Conservation (phyloP, 1,140 invertebrate genomes). For the Gryon sp. region DNA sequence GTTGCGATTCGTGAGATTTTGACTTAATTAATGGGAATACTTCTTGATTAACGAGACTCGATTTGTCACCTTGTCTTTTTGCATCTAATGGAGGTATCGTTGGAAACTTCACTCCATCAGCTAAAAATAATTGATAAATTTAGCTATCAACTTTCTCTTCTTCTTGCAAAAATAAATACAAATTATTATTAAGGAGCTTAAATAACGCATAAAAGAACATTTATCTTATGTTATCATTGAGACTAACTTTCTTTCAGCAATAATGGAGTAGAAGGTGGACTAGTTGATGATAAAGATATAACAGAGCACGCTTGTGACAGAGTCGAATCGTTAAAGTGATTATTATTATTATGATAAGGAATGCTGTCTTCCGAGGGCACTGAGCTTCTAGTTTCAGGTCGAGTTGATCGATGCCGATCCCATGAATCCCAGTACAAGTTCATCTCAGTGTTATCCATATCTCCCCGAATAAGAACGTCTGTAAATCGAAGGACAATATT, state of each 20-base stretch:
- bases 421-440: conserved; percentile 96
- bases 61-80: conserved; percentile 83
- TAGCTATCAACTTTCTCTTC: background rate
- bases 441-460: conserved; percentile 82
- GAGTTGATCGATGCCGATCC: conserved; percentile 84
- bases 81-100: conserved; percentile 89
- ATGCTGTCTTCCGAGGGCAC: conserved; percentile 83
- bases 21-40: conserved; percentile 90
- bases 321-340: conserved; percentile 73
- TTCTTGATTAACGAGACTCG: conserved; percentile 79
- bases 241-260: conserved; percentile 75
- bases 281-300: conserved; percentile 73
- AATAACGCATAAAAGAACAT: too few relatives aligned
- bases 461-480: conserved; percentile 83
- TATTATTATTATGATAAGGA: conserved; percentile 78
- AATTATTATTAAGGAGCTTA: background rate
- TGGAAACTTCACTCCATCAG: conserved; percentile 82
- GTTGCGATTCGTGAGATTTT: conserved; percentile 94
- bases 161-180: too few relatives aligned
- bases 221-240: too few relatives aligned
- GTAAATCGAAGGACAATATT: conserved; percentile 49
- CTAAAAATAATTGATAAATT: conserved; percentile 11
- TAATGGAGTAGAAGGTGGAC: conserved; percentile 84
- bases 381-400: conserved; percentile 80
- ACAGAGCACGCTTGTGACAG: conserved; percentile 74